These are phyloP conservation scores for Drosophila melanogaster DNA, from an alignment of 1,140 invertebrate genomes.

Conservation along the genomic window Release_6_plus_ISO1_MT NT_037436.4:15068501-15069000, in stretches of 20 bases:
- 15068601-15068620: constrained; percentile 74
- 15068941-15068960: constrained; percentile 36
- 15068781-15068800: constrained; percentile 87
- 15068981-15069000: constrained; percentile 84
- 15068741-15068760: constrained; percentile 87
- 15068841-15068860: constrained; percentile 84
- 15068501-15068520: constrained; percentile 85
- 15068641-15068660: constrained; percentile 74
- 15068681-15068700: constrained; percentile 85
- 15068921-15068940: constrained; percentile 76
- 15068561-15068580: constrained; percentile 84
- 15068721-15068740: constrained; percentile 87
- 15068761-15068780: constrained; percentile 87
- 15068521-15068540: constrained; percentile 85
- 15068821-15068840: constrained; percentile 85
- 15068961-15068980: constrained; percentile 67
- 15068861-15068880: constrained; percentile 84
- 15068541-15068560: constrained; percentile 84
- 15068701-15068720: constrained; percentile 87
- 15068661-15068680: constrained; percentile 84
- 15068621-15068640: constrained; percentile 63
- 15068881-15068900: constrained; percentile 76
- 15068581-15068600: constrained; percentile 75
- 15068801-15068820: constrained; percentile 85
- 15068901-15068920: constrained; percentile 77